Percentiles rank a stretch among this genome's conserved stretches.
Conservation (phyloP, 2,113 vertebrate species). For the Chauna torquata region DNA sequence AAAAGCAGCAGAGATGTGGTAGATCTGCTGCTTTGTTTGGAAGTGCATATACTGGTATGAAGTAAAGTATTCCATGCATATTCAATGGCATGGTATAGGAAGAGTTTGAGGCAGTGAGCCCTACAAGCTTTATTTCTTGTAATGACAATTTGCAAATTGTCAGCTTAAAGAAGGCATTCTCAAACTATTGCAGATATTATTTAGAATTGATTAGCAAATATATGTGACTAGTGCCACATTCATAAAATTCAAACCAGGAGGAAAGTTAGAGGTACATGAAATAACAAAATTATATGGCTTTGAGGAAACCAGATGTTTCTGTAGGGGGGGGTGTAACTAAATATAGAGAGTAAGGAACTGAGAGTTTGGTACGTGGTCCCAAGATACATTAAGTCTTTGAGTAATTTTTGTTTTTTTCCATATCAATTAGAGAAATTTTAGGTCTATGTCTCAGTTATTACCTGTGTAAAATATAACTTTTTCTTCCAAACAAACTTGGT, state of each 20-base stretch:
- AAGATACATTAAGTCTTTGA: neutral
- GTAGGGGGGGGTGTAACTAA: fast-evolving
- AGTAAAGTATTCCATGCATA: neutral
- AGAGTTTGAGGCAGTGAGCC: neutral
- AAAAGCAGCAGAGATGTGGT: neutral
- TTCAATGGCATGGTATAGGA: neutral
- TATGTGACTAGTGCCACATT: neutral
- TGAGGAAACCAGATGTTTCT: neutral
- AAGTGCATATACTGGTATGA: neutral
- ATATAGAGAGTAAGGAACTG: neutral
- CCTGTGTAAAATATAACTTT: neutral
- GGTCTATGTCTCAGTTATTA: neutral
- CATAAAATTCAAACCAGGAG: neutral
- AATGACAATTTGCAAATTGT: neutral
- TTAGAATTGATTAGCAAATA: neutral
- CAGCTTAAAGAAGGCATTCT: neutral
- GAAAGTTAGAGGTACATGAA: neutral
- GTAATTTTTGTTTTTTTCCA: neutral
- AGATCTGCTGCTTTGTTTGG: neutral
- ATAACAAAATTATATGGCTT: neutral
- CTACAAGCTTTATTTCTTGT: neutral
- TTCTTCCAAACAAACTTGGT: neutral
- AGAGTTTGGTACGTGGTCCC: neutral
- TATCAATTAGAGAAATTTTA: neutral
- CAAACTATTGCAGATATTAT: neutral